A percentile compares a stretch with the other conserved stretches of the same genome.
Conservation (phyloP, 2,797 vertebrate species). For the Luscinia megarhynchos region DNA sequence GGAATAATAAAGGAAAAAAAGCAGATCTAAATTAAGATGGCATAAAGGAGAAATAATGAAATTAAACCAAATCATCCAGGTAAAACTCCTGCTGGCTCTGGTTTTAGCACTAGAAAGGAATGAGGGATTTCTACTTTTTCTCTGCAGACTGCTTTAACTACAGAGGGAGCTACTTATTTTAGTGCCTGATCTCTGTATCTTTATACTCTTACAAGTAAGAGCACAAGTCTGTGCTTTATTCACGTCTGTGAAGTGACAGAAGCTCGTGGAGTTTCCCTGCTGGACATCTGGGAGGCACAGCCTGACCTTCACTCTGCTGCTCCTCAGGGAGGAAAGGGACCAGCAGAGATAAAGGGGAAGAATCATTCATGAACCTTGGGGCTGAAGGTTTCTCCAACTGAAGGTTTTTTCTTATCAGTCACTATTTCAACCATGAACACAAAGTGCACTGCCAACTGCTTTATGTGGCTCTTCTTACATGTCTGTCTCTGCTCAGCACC, state of each 20-base stretch:
- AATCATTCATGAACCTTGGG: background rate
- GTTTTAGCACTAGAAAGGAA: background rate
- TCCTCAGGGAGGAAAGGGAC: background rate
- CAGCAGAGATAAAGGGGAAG: background rate
- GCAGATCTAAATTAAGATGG: background rate
- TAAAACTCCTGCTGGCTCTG: background rate
- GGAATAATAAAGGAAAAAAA: background rate
- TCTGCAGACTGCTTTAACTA: background rate
- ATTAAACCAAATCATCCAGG: background rate
- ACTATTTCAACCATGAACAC: background rate
- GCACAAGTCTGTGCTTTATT: background rate
- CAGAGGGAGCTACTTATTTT: background rate
- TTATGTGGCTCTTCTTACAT: background rate
- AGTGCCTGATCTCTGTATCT: background rate
- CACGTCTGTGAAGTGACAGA: background rate
- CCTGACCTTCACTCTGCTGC: background rate
- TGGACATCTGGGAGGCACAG: background rate
- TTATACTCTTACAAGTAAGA: background rate
- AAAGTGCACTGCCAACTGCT: background rate
- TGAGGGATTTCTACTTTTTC: background rate
- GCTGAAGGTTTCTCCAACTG: background rate
- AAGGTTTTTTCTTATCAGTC: background rate
- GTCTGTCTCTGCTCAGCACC: background rate
- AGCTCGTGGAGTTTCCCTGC: background rate
- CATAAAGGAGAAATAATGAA: background rate